These are phyloP conservation scores for Minunthozetes semirufus DNA, from an alignment of 2,888 invertebrate genomes.

Conservation along the genomic window DNA sequence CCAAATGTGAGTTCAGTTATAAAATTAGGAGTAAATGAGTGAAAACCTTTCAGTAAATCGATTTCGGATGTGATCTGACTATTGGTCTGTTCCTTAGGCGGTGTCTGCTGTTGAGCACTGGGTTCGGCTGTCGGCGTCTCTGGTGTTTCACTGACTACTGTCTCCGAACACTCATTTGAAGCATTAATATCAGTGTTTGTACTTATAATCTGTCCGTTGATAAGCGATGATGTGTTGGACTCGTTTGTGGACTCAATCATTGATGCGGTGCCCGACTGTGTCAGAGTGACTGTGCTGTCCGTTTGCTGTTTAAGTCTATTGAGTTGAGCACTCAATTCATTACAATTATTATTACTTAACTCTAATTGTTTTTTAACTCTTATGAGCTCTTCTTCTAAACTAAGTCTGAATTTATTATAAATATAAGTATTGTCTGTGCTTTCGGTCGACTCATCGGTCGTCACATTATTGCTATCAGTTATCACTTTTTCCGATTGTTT, in stretches of 20 bases:
- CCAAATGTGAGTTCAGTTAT: too few species aligned
- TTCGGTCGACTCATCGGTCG: not conserved
- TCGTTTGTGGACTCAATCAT: too few species aligned
- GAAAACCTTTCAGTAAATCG: not conserved
- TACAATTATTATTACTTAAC: not conserved
- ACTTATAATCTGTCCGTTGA: conserved; percentile 2
- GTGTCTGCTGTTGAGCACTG: not conserved
- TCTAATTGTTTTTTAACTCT: conserved; percentile 13
- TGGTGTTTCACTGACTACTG: too few species aligned
- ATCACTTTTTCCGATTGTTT: not conserved
- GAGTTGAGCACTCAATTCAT: conserved; percentile 15
- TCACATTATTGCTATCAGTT: not conserved
- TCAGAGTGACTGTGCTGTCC: not conserved
- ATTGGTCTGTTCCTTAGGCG: not conserved
- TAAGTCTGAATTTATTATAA: not conserved
- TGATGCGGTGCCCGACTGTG: not conserved
- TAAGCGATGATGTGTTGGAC: not conserved
- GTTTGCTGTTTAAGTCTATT: not conserved
- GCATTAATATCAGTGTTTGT: not conserved
- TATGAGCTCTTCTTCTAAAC: not conserved
- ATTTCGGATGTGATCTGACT: not conserved
- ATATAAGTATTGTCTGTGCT: not conserved
- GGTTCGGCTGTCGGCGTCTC: too few species aligned
- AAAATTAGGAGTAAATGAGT: too few species aligned
- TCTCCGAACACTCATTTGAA: not conserved